Conservation (phyloP, 2,888 invertebrate genomes). For the Eupithecia vulgata region DNA sequence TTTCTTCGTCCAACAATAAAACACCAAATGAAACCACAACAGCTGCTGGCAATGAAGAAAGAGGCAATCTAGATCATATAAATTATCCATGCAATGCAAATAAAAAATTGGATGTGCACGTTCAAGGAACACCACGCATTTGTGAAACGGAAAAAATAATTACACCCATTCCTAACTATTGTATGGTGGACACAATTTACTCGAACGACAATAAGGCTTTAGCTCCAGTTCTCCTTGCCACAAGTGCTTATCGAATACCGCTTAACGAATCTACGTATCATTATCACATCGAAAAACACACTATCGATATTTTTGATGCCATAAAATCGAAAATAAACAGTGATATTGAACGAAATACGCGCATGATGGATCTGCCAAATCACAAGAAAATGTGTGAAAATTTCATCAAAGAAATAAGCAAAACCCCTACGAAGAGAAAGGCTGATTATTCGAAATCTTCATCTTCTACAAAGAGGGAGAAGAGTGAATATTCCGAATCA, state of each 20-base stretch:
- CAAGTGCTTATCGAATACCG: neutral
- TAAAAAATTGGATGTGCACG: neutral
- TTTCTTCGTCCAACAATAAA: constrained; percentile 16
- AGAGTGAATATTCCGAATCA: neutral
- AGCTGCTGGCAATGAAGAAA: constrained; percentile 9
- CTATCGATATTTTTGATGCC: constrained; percentile 21
- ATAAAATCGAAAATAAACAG: constrained; percentile 24
- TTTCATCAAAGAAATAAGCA: constrained; percentile 35
- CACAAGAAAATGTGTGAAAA: constrained; percentile 34
- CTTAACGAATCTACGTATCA: constrained; percentile 15
- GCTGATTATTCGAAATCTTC: constrained; percentile 5
- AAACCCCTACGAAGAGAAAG: constrained; percentile 4
- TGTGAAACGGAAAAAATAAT: constrained; percentile 2
- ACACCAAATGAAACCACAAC: constrained; percentile 1
- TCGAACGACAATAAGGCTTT: constrained; percentile 6
- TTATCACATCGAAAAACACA: constrained; percentile 7
- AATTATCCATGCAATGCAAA: neutral
- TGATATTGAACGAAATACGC: constrained; percentile 13
- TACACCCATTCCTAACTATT: constrained; percentile 8
- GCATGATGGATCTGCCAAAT: constrained; percentile 21
- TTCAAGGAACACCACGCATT: neutral
- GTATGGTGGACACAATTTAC: constrained; percentile 18
- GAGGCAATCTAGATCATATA: neutral
- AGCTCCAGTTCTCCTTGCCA: constrained; percentile 14
- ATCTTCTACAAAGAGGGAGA: constrained; percentile 7